Conservation (phyloP, 2,113 vertebrate genomes). For the Uropsilus gracilis region DNA sequence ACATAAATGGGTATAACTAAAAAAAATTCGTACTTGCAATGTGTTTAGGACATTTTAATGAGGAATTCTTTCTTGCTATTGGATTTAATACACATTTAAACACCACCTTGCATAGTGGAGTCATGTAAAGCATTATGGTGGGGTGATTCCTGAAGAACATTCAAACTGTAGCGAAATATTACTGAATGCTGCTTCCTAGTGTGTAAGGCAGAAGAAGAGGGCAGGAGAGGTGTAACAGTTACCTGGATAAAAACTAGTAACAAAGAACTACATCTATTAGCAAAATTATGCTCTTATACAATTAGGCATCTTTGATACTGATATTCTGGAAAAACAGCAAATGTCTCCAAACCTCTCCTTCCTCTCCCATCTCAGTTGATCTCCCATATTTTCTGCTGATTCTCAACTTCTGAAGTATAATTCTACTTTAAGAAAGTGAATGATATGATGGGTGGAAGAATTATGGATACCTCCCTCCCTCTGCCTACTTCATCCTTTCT, state of each 20-base stretch:
- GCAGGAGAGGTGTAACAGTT: accelerated
- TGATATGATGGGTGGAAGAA: background rate
- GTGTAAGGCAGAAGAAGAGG: background rate
- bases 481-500: too few species aligned
- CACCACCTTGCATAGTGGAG: background rate
- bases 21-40: too few species aligned
- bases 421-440: background rate
- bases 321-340: background rate
- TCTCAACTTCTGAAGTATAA: background rate
- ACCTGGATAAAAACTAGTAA: too few species aligned
- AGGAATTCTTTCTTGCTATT: background rate
- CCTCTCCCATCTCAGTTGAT: background rate
- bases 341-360: background rate
- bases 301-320: background rate
- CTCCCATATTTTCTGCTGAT: background rate
- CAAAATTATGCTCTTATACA: background rate
- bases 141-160: accelerated
- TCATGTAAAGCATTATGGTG: background rate
- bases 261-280: background rate
- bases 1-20: too few species aligned
- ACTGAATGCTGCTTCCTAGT: background rate
- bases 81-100: background rate
- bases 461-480: too few species aligned
- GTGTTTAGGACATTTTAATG: background rate
- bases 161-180: too few species aligned